A percentile compares a stretch with the other conserved stretches of the same genome.
phyloP scores from a whole-genome alignment of 2,113 vertebrate species.

The Cyanistes caeruleus region DNA sequence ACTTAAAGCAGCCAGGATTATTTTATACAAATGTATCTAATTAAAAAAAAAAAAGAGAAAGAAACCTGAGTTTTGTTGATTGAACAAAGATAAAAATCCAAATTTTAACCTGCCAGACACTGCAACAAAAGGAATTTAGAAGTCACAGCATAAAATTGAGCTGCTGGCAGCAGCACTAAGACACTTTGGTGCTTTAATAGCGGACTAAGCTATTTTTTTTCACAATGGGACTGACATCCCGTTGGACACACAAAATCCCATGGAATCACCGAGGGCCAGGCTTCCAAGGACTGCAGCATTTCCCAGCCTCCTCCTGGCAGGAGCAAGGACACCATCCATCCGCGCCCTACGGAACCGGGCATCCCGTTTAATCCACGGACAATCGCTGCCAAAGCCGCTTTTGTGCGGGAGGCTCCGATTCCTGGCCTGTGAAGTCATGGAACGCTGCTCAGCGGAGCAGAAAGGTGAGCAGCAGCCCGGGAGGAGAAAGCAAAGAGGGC shows the following conservation, averaged over 20 bases:
- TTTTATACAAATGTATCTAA: neutral
- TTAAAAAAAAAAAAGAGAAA: too few relatives aligned
- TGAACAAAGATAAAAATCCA: neutral
- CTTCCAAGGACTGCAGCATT: neutral
- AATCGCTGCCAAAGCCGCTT: conserved; percentile 40
- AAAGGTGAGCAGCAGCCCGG: conserved; percentile 54
- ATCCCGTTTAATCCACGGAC: neutral
- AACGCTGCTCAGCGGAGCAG: conserved; percentile 65
- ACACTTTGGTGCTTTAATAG: neutral
- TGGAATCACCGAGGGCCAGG: neutral
- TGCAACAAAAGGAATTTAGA: neutral
- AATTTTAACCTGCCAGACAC: neutral
- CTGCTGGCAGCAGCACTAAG: neutral
- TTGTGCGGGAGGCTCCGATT: conserved; percentile 41
- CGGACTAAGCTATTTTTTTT: neutral
- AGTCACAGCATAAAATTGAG: neutral
- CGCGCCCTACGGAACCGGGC: too few relatives aligned
- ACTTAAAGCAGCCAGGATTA: neutral
- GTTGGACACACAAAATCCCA: neutral
- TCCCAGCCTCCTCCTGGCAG: neutral
- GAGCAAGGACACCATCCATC: neutral
- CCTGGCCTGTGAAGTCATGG: conserved; percentile 62
- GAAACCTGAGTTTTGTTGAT: neutral
- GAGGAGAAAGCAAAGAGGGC: conserved; percentile 53
- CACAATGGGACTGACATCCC: neutral